Evolutionary conservation across 2,888 invertebrate genomes (phyloP).

Genomic region (Imbricaverruca yamaguchii): DNA sequence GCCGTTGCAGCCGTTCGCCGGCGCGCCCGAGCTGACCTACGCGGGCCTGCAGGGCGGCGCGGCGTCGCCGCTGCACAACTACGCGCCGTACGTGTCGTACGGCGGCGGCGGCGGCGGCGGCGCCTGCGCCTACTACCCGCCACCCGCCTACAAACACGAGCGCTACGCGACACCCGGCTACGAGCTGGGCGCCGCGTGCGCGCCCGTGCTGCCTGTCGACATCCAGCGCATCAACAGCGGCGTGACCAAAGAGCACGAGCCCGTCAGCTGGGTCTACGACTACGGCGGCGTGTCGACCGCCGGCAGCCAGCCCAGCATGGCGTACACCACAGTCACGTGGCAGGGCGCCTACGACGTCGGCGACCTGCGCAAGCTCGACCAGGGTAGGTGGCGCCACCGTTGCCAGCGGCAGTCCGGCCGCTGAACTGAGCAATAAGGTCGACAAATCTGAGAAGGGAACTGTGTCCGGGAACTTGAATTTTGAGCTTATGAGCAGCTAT

Average conservation of each 20-base stretch:
- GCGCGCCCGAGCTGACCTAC: background rate
- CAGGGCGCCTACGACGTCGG: background rate
- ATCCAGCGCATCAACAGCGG: slow-evolving; percentile 14
- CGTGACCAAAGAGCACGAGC: background rate
- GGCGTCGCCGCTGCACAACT: background rate
- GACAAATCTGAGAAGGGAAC: too few relatives aligned
- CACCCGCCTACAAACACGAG: background rate
- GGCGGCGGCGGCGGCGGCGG: slow-evolving; percentile 7
- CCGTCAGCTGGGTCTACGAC: background rate
- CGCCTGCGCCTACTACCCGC: background rate
- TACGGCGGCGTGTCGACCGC: background rate
- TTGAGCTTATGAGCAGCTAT: too few relatives aligned
- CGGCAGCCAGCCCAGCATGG: background rate
- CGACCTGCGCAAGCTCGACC: background rate
- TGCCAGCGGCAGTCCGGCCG: too few relatives aligned
- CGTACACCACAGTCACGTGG: background rate
- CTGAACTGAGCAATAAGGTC: too few relatives aligned
- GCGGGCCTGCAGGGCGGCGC: background rate
- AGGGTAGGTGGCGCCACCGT: background rate
- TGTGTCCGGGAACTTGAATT: too few relatives aligned
- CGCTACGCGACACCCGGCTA: background rate
- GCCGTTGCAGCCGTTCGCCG: background rate
- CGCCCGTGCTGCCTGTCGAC: background rate
- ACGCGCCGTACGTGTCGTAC: background rate
- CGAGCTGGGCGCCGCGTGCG: slow-evolving; percentile 11